Conservation (phyloP, 2,113 vertebrate species). For the Nymphicus hollandicus region DNA sequence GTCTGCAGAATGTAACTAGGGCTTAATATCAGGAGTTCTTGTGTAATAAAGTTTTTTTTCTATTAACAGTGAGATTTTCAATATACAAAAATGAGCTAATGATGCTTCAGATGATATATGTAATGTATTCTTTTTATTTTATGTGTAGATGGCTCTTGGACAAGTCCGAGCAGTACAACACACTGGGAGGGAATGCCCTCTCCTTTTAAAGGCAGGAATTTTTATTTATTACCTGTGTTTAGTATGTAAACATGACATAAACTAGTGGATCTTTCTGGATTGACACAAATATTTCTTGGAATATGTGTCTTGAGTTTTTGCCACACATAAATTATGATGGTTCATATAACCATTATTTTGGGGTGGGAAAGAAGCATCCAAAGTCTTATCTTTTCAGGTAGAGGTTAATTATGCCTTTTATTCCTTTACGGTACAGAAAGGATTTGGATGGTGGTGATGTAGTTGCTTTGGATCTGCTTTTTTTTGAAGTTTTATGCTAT, state of each 20-base stretch:
- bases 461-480: conserved; percentile 60
- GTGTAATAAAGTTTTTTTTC: conserved; percentile 68
- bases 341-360: conserved; percentile 68
- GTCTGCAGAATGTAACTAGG: conserved; percentile 70
- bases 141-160: conserved; percentile 88
- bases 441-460: conserved; percentile 59
- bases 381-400: conserved; percentile 54
- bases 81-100: conserved; percentile 81
- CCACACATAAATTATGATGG: conserved; percentile 68
- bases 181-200: conserved; percentile 86
- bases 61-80: conserved; percentile 77
- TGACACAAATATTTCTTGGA: conserved; percentile 77
- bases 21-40: conserved; percentile 70
- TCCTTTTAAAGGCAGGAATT: conserved; percentile 88
- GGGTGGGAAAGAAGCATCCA: conserved; percentile 72
- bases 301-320: conserved; percentile 79
- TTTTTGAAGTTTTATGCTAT: conserved; percentile 61
- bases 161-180: conserved; percentile 86
- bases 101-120: conserved; percentile 83
- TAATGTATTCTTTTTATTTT: conserved; percentile 88
- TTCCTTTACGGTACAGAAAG: conserved; percentile 58
- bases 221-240: conserved; percentile 87
- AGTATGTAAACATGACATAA: conserved; percentile 84
- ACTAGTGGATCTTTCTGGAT: conserved; percentile 78
- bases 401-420: conserved; percentile 61